A percentile compares a stretch with the other conserved stretches of the same genome.
phyloP scores from a whole-genome alignment of 1,140 invertebrate species.

The Phthorimaea operculella region DNA sequence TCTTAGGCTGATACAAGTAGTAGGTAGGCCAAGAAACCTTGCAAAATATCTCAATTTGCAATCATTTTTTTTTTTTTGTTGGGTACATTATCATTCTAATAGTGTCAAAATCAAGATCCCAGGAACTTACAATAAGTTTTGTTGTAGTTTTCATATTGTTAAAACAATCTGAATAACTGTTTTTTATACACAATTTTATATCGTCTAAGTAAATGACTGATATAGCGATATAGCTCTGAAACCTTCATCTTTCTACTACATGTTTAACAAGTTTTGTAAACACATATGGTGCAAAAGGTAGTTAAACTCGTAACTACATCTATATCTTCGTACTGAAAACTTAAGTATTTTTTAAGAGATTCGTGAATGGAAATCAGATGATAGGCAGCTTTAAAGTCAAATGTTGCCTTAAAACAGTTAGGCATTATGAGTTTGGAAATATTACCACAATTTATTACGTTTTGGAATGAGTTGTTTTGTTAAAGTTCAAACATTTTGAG shows the following conservation, averaged over 20 bases:
- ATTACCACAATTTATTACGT: neutral
- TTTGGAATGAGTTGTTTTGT: neutral
- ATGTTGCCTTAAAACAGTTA: neutral
- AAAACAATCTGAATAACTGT: neutral
- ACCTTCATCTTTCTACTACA: conserved; percentile 6
- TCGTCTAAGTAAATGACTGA: conserved; percentile 23
- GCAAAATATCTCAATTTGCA: conserved; percentile 15
- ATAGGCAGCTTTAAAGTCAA: neutral
- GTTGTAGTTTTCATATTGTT: conserved; percentile 9
- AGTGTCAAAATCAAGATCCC: conserved; percentile 20
- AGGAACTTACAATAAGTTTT: conserved; percentile 15
- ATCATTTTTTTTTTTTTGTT: conserved; percentile 10
- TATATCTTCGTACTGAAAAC: conserved; percentile 9
- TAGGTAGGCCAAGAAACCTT: conserved; percentile 8
- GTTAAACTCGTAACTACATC: conserved; percentile 16
- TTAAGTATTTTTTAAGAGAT: conserved; percentile 5
- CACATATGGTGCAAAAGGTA: conserved; percentile 11
- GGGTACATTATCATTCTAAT: conserved; percentile 3
- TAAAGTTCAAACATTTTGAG: neutral
- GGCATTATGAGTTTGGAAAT: neutral
- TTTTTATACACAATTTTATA: conserved; percentile 13
- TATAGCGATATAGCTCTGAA: neutral
- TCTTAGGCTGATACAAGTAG: conserved; percentile 8
- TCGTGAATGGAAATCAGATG: neutral
- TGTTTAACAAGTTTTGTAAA: conserved; percentile 14